These are phyloP conservation scores for Oscheius sp. DNA, from an alignment of 2,888 invertebrate genomes.

Conservation along the genomic window DNA sequence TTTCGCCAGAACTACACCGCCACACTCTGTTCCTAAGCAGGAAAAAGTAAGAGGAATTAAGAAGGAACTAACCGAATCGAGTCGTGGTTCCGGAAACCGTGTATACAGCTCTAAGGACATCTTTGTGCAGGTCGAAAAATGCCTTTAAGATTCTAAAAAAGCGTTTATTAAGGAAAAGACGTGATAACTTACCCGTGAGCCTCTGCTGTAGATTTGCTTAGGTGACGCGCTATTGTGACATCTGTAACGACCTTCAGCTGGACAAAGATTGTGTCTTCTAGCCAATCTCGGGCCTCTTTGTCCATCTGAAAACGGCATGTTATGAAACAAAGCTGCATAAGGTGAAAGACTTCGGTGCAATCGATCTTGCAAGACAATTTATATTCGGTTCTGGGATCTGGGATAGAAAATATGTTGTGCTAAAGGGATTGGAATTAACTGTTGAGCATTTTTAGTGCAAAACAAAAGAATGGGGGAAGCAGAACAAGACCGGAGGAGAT, in stretches of 20 bases:
- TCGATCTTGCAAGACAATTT: no score
- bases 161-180: background rate
- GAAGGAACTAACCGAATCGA: background rate
- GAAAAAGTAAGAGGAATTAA: background rate
- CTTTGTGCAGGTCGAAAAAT: constrained; percentile 24
- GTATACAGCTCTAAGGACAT: constrained; percentile 22
- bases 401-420: no score
- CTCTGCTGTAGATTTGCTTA: constrained; percentile 13
- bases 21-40: background rate
- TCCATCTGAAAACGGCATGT: constrained; percentile 14
- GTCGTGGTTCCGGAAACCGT: constrained; percentile 13
- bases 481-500: no score
- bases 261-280: constrained; percentile 24
- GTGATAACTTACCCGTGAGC: constrained; percentile 22
- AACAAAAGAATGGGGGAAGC: no score
- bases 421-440: no score
- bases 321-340: no score
- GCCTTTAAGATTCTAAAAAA: constrained; percentile 24
- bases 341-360: no score
- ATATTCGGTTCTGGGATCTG: no score
- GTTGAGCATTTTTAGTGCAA: no score
- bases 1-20: constrained; percentile 21
- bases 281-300: background rate
- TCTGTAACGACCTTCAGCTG: constrained; percentile 34
- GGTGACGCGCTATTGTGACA: constrained; percentile 34